Conservation (phyloP, 2,888 invertebrate species). For the Microplitis manilae region DNA sequence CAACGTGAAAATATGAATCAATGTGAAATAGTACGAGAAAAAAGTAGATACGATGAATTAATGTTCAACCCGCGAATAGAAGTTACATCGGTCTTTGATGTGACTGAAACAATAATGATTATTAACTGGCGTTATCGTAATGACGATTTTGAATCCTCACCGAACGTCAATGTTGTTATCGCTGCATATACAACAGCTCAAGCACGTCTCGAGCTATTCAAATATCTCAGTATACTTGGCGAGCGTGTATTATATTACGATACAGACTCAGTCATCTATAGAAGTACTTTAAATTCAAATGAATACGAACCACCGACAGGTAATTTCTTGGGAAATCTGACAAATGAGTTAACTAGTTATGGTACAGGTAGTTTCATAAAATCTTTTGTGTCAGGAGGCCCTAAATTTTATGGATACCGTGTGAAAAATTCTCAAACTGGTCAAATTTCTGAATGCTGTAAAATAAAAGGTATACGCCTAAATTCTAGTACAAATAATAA, state of each 20-base stretch:
- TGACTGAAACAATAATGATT: conserved; percentile 46
- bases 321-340: too few species aligned
- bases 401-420: conserved; percentile 54
- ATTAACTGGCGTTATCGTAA: conserved; percentile 50
- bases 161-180: conserved; percentile 57
- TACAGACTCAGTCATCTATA: too few species aligned
- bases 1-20: too few species aligned
- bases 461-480: conserved; percentile 49
- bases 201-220: too few species aligned
- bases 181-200: too few species aligned
- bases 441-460: conserved; percentile 46
- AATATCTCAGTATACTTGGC: too few species aligned
- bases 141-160: conserved; percentile 40
- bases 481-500: conserved; percentile 37
- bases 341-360: too few species aligned
- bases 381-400: conserved; percentile 61
- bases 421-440: too few species aligned
- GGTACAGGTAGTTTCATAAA: conserved; percentile 59
- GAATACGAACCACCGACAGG: too few species aligned
- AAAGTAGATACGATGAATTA: conserved; percentile 19
- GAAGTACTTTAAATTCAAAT: too few species aligned
- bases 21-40: conserved; percentile 8
- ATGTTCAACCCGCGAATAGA: conserved; percentile 45
- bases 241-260: too few species aligned
- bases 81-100: conserved; percentile 36